Base-by-base conservation (phyloP, 2,888 invertebrate genomes). In the Drosophila fungiperda region DNA sequence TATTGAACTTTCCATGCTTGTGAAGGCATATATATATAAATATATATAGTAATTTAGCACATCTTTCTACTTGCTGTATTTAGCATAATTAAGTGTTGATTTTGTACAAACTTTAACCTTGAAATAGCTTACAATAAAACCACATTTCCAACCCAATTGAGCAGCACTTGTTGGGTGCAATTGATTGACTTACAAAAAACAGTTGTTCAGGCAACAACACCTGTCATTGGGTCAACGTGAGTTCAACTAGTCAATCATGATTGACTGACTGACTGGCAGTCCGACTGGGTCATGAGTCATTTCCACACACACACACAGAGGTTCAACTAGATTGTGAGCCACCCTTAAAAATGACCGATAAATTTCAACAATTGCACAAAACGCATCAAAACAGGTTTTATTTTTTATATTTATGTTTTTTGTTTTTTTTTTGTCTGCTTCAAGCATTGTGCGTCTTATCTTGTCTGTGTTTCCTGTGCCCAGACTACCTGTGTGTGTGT, bases 241-340 rank as follows among this genome's bases (percentile, higher is more conserved):
- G 84, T 72, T 73, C 68, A 78, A 69, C 26, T 38, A 29, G 55
- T 8, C 62, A 61, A 53, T 66, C 26, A 38, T 64, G 38, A 58
- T 23, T 35, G 58, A 58, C 26, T 40, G 58, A 58, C 36, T 50
- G 61, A 53, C 7, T 52, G 61, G 23, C 48, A 45, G 57, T 9
- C 52, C 29, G 73, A 84, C 77, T 84, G 83, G 80, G 85, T 85
- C 83, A 85, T 74, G 78, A 76, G 72, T 74, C 80, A 76, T 45
- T n/a, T 35, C 53, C 53, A 42, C 57, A 53, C 67, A 66, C 50
- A 45, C 49, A 29, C 17, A 15, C 40, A 42, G 67, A 66, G 54
- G 42, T 36, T 59, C 52, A 52, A 50, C 73, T 57, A 71, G 71
- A 59, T 53, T 40, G 15, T 38, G 23, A 77, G 48, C 67, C 63